These are phyloP conservation scores for Ischnura elegans DNA, from an alignment of 2,888 invertebrate species.

Conservation along the genomic window DNA sequence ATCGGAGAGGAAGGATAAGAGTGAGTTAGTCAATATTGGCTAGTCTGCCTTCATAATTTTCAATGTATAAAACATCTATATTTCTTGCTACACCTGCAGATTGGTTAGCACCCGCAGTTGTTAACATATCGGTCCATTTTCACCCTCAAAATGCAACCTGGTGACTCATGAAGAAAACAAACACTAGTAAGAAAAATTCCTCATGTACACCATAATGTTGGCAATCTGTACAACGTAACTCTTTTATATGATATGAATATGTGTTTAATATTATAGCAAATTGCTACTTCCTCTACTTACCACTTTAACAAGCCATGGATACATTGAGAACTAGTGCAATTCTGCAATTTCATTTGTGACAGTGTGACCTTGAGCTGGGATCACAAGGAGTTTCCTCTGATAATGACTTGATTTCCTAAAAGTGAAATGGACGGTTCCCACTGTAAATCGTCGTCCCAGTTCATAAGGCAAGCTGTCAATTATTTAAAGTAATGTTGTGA, in stretches of 20 bases:
- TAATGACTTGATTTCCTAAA: conserved; percentile 69
- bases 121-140: conserved; percentile 68
- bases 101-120: conserved; percentile 67
- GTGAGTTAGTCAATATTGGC: conserved; percentile 65
- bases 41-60: conserved; percentile 68
- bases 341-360: conserved; percentile 62
- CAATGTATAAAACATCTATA: conserved; percentile 68
- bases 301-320: conserved; percentile 68
- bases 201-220: conserved; percentile 41
- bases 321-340: conserved; percentile 68
- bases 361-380: conserved; percentile 68
- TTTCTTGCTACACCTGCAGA: conserved; percentile 68
- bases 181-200: conserved; percentile 68
- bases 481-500: conserved; percentile 69
- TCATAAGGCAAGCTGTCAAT: conserved; percentile 71
- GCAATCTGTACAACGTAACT: conserved; percentile 68
- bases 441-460: conserved; percentile 70
- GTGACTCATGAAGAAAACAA: conserved; percentile 64
- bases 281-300: conserved; percentile 66
- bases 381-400: conserved; percentile 69
- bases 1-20: conserved; percentile 69
- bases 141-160: conserved; percentile 67
- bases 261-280: conserved; percentile 66
- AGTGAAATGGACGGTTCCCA: conserved; percentile 72
- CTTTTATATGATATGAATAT: conserved; percentile 66